Base-by-base conservation (phyloP, 1,140 invertebrate genomes). In the Tetraneura akinire region DNA sequence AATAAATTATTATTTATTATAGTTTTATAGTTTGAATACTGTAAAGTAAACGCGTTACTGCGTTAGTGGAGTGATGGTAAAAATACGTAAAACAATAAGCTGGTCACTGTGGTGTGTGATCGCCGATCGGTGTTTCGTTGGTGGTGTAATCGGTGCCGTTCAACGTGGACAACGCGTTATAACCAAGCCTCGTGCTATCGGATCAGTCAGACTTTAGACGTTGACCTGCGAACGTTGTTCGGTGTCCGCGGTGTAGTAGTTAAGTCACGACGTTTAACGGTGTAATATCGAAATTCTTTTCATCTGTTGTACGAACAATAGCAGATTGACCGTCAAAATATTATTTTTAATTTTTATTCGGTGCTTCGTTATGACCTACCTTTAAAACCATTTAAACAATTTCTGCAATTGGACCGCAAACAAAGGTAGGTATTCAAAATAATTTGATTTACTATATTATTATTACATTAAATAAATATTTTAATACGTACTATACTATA, bases 121-220 rank as follows among this genome's bases (percentile, higher is more conserved):
- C 26, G 8, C 18, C 18, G 18, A 23, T 11, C 64, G 14, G 37
- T 14, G 3, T 21, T 32, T 26, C 8, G 16, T 21, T 45, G 37
- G 42, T 49, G 42, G 66, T 26, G 66, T 26, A 47, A 49, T 29
- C 66, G 66, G 23, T 13, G 23, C 16, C 45, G 42, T 16, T 70
- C 42, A 18, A n/a, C 49, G 23, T 49, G 42, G 45, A 66, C 32
- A 42, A 29, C 64, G 21, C 37, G 18, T 21, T 23, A 9, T 64
- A 64, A 66, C 29, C 21, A 10, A 21, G 21, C 18, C 62, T 51
- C 23, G 42, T 51, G 26, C 47, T 51, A 49, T 71, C 68, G 23
- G 68, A 51, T 71, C 47, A 71, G 71, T 74, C 71, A 37, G 71
- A 55, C 71, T 74, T 55, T 55, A 23, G 71, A 74, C 71, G 71